phyloP scores from a whole-genome alignment of 2,797 vertebrate genomes.

The Petrocephalus schoutedeni region DNA sequence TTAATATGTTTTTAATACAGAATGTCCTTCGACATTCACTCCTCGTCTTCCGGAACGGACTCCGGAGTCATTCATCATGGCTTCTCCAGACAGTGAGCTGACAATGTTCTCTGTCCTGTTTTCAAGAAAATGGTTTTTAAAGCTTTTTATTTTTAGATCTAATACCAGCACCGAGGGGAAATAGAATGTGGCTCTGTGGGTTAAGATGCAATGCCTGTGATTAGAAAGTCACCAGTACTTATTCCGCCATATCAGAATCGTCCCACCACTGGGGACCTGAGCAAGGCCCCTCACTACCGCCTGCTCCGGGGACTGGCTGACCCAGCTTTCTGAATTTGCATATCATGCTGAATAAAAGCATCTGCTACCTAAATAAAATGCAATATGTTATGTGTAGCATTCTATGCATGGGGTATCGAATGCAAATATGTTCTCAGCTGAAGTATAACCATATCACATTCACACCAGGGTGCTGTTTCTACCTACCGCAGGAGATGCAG shows the following conservation, averaged over 20 bases:
- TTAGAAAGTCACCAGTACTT: neutral
- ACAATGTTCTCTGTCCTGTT: neutral
- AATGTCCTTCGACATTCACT: slow-evolving; percentile 52
- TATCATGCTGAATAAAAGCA: neutral
- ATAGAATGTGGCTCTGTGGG: neutral
- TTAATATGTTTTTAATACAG: neutral
- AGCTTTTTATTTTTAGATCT: neutral
- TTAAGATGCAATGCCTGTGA: neutral
- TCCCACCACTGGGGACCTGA: neutral
- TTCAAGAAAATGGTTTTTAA: neutral
- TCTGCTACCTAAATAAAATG: neutral
- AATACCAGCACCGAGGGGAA: neutral
- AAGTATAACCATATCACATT: neutral
- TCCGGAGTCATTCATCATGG: slow-evolving; percentile 63
- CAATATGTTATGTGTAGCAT: neutral
- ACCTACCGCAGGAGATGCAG: slow-evolving; percentile 28
- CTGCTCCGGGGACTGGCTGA: neutral
- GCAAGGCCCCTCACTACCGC: neutral
- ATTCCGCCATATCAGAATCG: neutral
- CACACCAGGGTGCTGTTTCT: neutral
- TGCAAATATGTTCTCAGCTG: neutral
- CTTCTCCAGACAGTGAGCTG: slow-evolving; percentile 59
- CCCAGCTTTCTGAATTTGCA: neutral
- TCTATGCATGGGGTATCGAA: neutral
- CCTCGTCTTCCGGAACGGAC: slow-evolving; percentile 69